Evolutionary conservation across 2,797 vertebrate genomes (phyloP).

Genomic region (Triplophysa yarkandensis): DNA sequence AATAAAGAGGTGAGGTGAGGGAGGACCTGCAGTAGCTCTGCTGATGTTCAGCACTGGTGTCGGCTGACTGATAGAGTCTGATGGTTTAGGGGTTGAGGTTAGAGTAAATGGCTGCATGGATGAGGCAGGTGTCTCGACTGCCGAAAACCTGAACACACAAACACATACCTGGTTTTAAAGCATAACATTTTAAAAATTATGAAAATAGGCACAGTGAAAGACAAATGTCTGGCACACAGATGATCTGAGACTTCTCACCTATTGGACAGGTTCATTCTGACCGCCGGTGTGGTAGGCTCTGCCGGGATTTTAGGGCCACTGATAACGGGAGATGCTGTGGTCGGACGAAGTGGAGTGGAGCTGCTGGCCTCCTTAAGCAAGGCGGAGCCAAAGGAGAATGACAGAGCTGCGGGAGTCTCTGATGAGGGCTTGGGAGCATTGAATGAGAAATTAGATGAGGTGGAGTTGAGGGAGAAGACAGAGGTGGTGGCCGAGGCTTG

Average conservation of each 20-base stretch:
- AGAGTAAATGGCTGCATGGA: constrained; percentile 72
- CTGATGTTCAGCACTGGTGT: constrained; percentile 38
- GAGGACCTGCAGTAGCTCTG: constrained; percentile 67
- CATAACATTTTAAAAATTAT: no score
- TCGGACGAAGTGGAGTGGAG: constrained; percentile 58
- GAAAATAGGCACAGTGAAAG: no score
- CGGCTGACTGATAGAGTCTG: constrained; percentile 63
- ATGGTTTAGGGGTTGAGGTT: constrained; percentile 74
- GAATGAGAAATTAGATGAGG: constrained; percentile 64
- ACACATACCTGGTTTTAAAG: not conserved
- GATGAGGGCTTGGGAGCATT: constrained; percentile 64
- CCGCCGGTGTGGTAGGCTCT: constrained; percentile 65
- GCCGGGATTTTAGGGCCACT: constrained; percentile 63
- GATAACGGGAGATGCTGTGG: constrained; percentile 59
- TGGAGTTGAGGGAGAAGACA: constrained; percentile 46
- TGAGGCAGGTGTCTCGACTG: constrained; percentile 70
- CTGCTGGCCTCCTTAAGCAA: constrained; percentile 32
- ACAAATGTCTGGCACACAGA: not conserved
- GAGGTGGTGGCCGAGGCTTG: constrained; percentile 58
- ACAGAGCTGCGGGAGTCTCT: constrained; percentile 60
- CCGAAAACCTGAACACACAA: constrained; percentile 76
- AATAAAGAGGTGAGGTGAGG: not conserved
- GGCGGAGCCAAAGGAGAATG: constrained; percentile 67
- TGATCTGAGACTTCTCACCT: constrained; percentile 73
- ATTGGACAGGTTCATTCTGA: constrained; percentile 87